Base-by-base conservation (phyloP, 2,888 invertebrate species). In the Timema podura region DNA sequence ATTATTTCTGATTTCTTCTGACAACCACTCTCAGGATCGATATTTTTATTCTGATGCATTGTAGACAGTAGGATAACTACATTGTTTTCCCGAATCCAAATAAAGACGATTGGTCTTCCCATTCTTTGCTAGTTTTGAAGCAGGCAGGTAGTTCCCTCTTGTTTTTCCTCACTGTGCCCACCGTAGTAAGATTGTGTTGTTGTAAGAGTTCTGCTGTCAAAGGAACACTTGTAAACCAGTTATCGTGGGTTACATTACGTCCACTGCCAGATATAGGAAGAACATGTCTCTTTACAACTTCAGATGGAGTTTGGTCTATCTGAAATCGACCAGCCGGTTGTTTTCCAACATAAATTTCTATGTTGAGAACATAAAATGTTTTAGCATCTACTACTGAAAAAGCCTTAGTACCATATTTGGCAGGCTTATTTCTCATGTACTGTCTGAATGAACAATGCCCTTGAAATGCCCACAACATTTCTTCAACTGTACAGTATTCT, bases 331-430 rank as follows among this genome's bases (percentile, higher is more conserved):
- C 65, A 15, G 49, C 68, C 10, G 65, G 69, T 49, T 69, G 69
- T 46, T 48, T 65, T 15, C 65, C 65, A n/a, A 30, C 48, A 65
- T 69, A 69, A 8, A 69, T 45, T 51, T 69, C 69, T 13, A 65
- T 15, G 44, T 65, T 69, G 11, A 51, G 54, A 13, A 46, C 30
- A 47, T 69, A 69, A 46, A 44, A 69, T n/a, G 45, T 65, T 44
- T 57, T 48, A 46, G 69, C 16, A 48, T 69, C 69, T 11, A 51
- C 65, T n/a, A 69, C n/a, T 8, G 65, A 54, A 51, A 69, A 69
- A 16, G 48, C 57, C 9, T 69, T 69, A 13, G 65, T 65, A 44
- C 69, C 69, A 65, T 69, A 69, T 46, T 65, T 69, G 6, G n/a
- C 51, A 15, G 69, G 69, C 46, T 69, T 69, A 11, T 47, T 65